Evolutionary conservation across 2,797 vertebrate species (phyloP).

Genomic region (Geotrypetes seraphini): DNA sequence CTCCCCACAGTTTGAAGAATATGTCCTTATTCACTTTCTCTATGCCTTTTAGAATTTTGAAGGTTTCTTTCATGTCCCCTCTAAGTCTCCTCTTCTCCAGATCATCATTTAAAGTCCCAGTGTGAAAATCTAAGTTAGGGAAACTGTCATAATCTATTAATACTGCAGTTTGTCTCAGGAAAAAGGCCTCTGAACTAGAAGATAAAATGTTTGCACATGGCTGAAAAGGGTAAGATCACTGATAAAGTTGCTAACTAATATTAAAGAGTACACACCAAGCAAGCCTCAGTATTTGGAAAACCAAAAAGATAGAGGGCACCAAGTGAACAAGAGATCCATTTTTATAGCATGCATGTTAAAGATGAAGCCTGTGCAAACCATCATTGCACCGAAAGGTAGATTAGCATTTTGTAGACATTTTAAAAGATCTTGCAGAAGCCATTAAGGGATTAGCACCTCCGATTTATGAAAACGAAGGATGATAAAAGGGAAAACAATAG

Average conservation of each 20-base stretch:
- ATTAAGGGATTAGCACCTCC: constrained; percentile 82
- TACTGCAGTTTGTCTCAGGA: too few relatives aligned
- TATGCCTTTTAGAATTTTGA: too few relatives aligned
- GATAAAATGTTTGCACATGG: background rate
- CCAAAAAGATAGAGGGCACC: constrained; percentile 47
- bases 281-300: constrained; percentile 44
- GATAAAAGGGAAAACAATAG: constrained; percentile 87
- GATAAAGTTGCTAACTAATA: constrained; percentile 22
- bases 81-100: too few relatives aligned
- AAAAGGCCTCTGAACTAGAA: background rate
- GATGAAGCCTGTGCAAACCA: constrained; percentile 35
- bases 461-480: constrained; percentile 87
- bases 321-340: constrained; percentile 36
- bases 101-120: too few relatives aligned
- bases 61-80: too few relatives aligned
- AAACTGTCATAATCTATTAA: too few relatives aligned
- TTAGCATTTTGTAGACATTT: constrained; percentile 59
- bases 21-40: too few relatives aligned
- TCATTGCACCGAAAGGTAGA: constrained; percentile 60
- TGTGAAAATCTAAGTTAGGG: too few relatives aligned
- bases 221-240: constrained; percentile 16
- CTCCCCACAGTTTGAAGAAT: too few relatives aligned
- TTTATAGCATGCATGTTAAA: constrained; percentile 38
- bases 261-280: constrained; percentile 23
- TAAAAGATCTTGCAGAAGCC: constrained; percentile 58